These are phyloP conservation scores for Antheraea yamamai DNA, from an alignment of 2,888 invertebrate species.

Conservation along the genomic window DNA sequence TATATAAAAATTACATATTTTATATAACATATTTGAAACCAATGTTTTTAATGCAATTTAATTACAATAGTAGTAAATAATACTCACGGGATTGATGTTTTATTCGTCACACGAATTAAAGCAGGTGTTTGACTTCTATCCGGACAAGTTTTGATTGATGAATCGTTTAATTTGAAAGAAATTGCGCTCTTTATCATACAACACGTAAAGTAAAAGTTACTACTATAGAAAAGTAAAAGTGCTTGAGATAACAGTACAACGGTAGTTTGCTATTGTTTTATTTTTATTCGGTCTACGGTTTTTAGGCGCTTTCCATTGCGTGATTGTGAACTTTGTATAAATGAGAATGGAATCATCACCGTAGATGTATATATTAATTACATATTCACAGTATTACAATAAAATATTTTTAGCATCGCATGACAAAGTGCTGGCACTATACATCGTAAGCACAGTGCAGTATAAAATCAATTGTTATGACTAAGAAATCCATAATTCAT, in stretches of 20 bases:
- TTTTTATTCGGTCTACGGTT: neutral
- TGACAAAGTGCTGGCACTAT: no score
- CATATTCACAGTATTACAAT: no score
- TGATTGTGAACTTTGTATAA: neutral
- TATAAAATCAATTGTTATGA: no score
- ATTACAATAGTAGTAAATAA: neutral
- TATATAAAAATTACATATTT: no score
- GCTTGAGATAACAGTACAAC: neutral
- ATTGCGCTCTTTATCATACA: neutral
- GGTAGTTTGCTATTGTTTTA: neutral
- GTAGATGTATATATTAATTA: no score
- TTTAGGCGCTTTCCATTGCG: neutral
- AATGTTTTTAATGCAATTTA: neutral
- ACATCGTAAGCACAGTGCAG: no score
- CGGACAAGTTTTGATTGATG: neutral
- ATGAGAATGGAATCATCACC: no score
- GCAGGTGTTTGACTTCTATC: neutral
- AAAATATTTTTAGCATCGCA: no score
- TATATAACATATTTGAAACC: no score
- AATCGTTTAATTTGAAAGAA: neutral
- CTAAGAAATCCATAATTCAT: no score
- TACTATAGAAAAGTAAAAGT: constrained; percentile 10
- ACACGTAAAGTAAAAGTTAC: neutral
- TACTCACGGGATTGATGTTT: neutral
- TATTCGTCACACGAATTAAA: neutral